Percentiles rank a stretch among this genome's conserved stretches.
Evolutionary conservation across 1,140 invertebrate genomes (phyloP).

Genomic region (Diplogasteroides magnus): DNA sequence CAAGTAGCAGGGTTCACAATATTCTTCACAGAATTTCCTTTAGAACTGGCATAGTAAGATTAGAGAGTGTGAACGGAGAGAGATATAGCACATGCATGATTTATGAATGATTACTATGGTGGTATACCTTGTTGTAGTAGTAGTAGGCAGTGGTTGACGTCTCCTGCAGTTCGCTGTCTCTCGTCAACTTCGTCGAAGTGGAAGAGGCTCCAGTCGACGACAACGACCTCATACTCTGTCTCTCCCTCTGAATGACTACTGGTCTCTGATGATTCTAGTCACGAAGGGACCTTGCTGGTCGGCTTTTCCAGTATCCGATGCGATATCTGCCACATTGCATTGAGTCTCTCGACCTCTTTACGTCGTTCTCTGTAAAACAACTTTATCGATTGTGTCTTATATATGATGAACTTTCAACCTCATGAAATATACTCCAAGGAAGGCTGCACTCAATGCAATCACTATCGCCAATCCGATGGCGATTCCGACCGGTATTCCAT

Average conservation of each 20-base stretch:
- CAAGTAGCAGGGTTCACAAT: too few species aligned
- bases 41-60: too few species aligned
- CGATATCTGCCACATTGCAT: conserved; percentile 26
- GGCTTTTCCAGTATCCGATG: conserved; percentile 12
- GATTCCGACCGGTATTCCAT: conserved; percentile 2
- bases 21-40: too few species aligned
- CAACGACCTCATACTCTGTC: conserved; percentile 10
- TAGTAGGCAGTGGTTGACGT: conserved; percentile 38
- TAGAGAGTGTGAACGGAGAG: too few species aligned
- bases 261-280: background rate
- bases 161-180: conserved; percentile 31
- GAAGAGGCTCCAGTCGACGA: conserved; percentile 7
- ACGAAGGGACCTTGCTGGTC: background rate
- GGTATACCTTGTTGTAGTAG: conserved; percentile 29
- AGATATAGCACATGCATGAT: conserved; percentile 35
- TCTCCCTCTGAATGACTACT: conserved; percentile 18
- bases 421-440: conserved; percentile 6
- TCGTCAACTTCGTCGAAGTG: conserved; percentile 14
- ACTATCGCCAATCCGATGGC: background rate
- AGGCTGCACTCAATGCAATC: conserved; percentile 3
- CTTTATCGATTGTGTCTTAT: background rate
- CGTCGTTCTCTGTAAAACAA: conserved; percentile 12
- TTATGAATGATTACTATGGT: background rate
- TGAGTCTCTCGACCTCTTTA: conserved; percentile 15
- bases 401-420: background rate